Evolutionary conservation across 2,888 invertebrate genomes (phyloP).

Genomic region (Patella caerulea): DNA sequence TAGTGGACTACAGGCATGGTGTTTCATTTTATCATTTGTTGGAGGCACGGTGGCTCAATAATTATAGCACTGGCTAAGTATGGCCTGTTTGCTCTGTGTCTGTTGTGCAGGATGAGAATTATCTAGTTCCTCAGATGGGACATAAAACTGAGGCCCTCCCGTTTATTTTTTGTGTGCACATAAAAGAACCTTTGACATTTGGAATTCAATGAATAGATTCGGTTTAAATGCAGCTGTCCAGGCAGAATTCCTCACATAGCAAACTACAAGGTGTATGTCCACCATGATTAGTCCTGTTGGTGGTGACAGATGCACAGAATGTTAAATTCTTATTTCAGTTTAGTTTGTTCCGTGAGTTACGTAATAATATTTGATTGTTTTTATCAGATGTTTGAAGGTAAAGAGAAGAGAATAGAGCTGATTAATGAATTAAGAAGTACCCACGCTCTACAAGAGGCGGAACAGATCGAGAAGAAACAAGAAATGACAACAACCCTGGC

Average conservation of each 20-base stretch:
- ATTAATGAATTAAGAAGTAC: conserved; percentile 81
- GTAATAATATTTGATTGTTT: conserved; percentile 11
- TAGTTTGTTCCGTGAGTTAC: neutral
- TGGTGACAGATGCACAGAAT: neutral
- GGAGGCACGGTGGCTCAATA: too few relatives aligned
- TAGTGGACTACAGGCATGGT: too few relatives aligned
- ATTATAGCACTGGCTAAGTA: too few relatives aligned
- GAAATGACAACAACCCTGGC: conserved; percentile 68
- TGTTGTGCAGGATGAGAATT: neutral
- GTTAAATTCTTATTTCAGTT: neutral
- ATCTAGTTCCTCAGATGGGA: neutral
- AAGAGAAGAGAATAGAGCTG: conserved; percentile 79
- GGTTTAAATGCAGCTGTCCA: neutral
- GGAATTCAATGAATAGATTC: too few relatives aligned
- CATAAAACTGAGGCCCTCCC: too few relatives aligned
- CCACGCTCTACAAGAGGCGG: conserved; percentile 77
- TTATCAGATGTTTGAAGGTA: conserved; percentile 80
- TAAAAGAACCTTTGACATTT: too few relatives aligned
- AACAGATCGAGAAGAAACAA: conserved; percentile 69
- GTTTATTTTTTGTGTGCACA: too few relatives aligned
- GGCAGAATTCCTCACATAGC: neutral
- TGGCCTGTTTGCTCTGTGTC: neutral
- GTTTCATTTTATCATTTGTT: too few relatives aligned
- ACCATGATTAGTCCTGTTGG: neutral
- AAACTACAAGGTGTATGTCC: neutral